Base-by-base conservation (phyloP, 2,888 invertebrate genomes). In the Microctonus brassicae region DNA sequence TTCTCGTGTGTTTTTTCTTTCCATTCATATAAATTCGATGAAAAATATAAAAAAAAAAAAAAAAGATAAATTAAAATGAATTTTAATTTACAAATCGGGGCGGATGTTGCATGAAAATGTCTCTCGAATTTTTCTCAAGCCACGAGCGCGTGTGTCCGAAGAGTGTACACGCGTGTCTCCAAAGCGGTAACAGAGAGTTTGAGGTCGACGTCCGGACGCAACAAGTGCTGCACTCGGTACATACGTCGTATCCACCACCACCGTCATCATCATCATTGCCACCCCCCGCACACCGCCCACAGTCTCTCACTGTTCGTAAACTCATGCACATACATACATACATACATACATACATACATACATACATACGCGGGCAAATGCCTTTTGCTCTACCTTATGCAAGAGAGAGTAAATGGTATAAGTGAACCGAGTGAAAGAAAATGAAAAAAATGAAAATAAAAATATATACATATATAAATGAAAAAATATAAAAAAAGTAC, bases 191-290 rank as follows among this genome's bases (percentile, higher is more conserved):
- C n/a, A 17, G 20, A 47, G 47, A 80, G 82, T 76, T 75, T 81
- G 86, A 86, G 87, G 86, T 87, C 86, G 86, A 87, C 85, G 87
- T 82, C 86, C 87, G 86, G 84, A 82, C 84, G 86, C 87, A 87
- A 87, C 86, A 87, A 87, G 87, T 87, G 86, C 86, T 84, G 84
- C 83, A 83, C 82, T 84, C 81, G 78, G 79, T 80, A 79, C 82
- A 81, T 78, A 82, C 79, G 79, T 79, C 75, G 77, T 77, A 64
- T 72, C 76, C 72, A 72, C 77, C 75, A 73, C 47, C 70, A 39
- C 63, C 66, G 61, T 39, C 55, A 69, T 72, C 60, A 39, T 67
- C 67, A 71, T n/a, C n/a, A n/a, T n/a, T n/a, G n/a, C 73, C 61
- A 53, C 34, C 69, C 52, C 65, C 62, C 24, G 34, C 60, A 53